Base-by-base conservation (phyloP, 2,797 vertebrate species). In the Ambastaia sidthimunki region DNA sequence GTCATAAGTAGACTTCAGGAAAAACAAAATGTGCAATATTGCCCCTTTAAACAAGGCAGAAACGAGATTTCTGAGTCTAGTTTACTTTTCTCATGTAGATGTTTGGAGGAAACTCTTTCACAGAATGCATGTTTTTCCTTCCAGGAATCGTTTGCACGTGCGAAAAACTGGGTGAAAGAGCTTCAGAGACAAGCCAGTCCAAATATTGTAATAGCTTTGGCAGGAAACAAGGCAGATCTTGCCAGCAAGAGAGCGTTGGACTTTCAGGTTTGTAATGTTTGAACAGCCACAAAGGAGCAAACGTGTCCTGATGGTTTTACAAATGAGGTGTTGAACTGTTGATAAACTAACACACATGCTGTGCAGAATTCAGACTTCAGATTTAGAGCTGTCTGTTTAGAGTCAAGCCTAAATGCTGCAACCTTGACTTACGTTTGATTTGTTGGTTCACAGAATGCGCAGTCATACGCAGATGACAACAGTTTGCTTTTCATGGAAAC, bases 161-260 rank as follows among this genome's bases (percentile, higher is more conserved):
- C 97, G 44, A 99, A 99, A 94, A 99, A 98, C 84, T 99, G 98
- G 98, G 97, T 99, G 87, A 99, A 99, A 93, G 98, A 99, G 92
- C 96, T 99, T 87, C 98, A 99, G 92, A 97, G 97, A 92, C 98
- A 99, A 97, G 98, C 98, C 91, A 99, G 97, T 91, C 97, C 98
- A 88, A 99, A 97, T 86, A 99, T 99, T 89, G 98, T 99, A 92
- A 99, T 99, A 96, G 97, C 98, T 84, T 95, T 99, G 94, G 96
- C 98, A 82, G 98, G 98, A 92, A 99, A 99, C 92, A 99, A 99
- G 93, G 97, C 97, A 66, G 98, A 99, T 85, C 95, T 99, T 80
- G 95, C 96, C 82, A 98, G 93, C 93, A 98, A 99, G 93, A 96
- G 98, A 94, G 95, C 97, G 85, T 94, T 99, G 90, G 97, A 98